These are phyloP conservation scores for Takifugu rubripes DNA, from an alignment of 2,797 vertebrate species.

Conservation along the genomic window DNA sequence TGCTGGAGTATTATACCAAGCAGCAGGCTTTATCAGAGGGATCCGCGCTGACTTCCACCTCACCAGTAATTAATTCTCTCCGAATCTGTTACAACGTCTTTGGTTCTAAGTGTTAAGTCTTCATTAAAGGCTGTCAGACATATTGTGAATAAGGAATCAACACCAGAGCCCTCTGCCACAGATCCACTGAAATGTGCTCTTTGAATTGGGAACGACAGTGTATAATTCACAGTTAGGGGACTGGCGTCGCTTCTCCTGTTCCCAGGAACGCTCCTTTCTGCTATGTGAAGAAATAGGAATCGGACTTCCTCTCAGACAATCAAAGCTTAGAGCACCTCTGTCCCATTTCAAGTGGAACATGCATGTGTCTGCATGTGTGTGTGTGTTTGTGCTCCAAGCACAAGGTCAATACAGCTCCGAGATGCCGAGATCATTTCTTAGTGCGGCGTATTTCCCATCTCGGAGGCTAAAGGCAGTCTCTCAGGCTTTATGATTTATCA, in stretches of 20 bases:
- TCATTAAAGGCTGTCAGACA: too few relatives aligned
- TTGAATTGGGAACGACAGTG: constrained; percentile 3
- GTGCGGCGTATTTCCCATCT: constrained; percentile 54
- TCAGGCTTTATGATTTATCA: constrained; percentile 72
- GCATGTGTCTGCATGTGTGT: background rate
- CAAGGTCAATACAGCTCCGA: constrained; percentile 55
- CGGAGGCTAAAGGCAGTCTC: constrained; percentile 44
- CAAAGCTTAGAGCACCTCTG: constrained; percentile 11
- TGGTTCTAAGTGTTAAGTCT: constrained; percentile 1
- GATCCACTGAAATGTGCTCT: constrained; percentile 4
- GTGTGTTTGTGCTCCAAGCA: background rate
- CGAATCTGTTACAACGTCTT: constrained; percentile 14
- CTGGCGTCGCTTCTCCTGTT: constrained; percentile 31
- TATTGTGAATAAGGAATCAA: too few relatives aligned
- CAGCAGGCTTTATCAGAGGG: too few relatives aligned
- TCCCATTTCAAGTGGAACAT: constrained; percentile 24
- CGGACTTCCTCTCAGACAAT: constrained; percentile 42
- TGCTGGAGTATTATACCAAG: too few relatives aligned
- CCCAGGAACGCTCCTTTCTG: constrained; percentile 41
- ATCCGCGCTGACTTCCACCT: constrained; percentile 17
- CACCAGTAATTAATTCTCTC: constrained; percentile 18
- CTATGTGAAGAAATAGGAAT: constrained; percentile 53
- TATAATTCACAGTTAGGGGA: constrained; percentile 39
- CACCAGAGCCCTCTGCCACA: background rate
- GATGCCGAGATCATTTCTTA: constrained; percentile 67